Conservation (phyloP, 37 sponge, comb jelly and placozoan species). For the Hexactinellida sp. region DNA sequence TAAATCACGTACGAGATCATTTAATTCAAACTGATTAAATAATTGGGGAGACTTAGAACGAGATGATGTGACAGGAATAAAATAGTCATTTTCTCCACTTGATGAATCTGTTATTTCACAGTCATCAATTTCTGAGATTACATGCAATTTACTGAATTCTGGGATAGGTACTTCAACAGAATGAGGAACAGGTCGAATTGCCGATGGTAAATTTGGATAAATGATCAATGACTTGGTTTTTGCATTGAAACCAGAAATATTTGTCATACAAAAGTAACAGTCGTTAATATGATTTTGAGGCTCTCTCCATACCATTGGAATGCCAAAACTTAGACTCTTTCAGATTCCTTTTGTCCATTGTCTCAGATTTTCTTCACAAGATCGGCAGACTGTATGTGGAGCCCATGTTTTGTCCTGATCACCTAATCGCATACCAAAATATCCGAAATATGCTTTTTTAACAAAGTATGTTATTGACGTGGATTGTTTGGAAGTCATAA, state of each 20-base stretch:
- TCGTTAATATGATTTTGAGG: neutral
- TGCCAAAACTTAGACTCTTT: neutral
- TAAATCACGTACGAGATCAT: neutral
- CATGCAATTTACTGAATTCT: neutral
- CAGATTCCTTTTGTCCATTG: neutral
- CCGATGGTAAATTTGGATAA: neutral
- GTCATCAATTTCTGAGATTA: neutral
- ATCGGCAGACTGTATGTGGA: neutral
- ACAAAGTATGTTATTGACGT: neutral
- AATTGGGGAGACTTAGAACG: neutral
- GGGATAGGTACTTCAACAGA: neutral
- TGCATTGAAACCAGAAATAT: neutral
- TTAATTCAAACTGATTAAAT: neutral
- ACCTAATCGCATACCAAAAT: neutral
- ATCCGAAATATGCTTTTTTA: neutral
- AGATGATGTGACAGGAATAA: neutral
- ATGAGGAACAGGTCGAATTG: neutral
- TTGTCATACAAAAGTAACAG: neutral
- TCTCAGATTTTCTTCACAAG: neutral
- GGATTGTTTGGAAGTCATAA: neutral
- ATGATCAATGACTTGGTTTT: neutral
- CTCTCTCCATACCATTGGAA: neutral
- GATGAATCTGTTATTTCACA: neutral
- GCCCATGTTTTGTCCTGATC: too few species aligned
- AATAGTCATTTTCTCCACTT: neutral